A percentile compares a stretch with the other conserved stretches of the same genome.
phyloP scores from a whole-genome alignment of 2,888 invertebrate species.

The Hydroisotoma schaefferi region DNA sequence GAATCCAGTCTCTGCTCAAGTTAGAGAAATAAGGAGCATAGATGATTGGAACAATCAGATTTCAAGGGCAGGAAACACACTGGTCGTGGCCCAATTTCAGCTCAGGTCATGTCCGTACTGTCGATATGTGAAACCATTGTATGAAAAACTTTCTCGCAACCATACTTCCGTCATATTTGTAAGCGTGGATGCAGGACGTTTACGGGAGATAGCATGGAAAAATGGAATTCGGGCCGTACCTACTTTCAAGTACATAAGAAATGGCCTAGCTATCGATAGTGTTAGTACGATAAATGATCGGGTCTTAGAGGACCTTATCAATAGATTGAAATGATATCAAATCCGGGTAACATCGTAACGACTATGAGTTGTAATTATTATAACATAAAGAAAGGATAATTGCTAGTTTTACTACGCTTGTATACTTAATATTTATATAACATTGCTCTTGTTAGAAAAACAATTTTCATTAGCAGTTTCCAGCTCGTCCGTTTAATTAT shows the following conservation, averaged over 20 bases:
- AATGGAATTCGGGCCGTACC: slow-evolving; percentile 7
- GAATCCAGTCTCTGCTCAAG: neutral
- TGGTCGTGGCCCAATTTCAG: neutral
- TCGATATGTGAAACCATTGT: slow-evolving; percentile 5
- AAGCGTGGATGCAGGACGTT: neutral
- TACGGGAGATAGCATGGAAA: neutral
- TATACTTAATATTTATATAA: too few species aligned
- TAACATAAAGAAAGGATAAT: too few species aligned
- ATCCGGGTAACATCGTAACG: too few species aligned
- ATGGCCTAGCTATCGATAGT: neutral
- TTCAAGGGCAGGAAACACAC: neutral
- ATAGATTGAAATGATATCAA: neutral
- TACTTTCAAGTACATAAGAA: slow-evolving; percentile 5
- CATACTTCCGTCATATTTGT: neutral
- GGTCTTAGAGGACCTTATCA: neutral
- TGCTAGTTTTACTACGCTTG: too few species aligned
- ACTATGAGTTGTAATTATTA: too few species aligned
- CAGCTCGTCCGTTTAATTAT: too few species aligned
- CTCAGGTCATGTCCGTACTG: slow-evolving; percentile 1
- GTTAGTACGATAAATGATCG: neutral
- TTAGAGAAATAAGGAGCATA: neutral
- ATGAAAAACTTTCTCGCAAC: neutral
- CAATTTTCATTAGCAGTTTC: too few species aligned
- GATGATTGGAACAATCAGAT: slow-evolving; percentile 2
- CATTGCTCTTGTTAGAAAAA: too few species aligned